Evolutionary conservation across 2,113 vertebrate genomes (phyloP), one percentile per base, ranked within the genome.

Genomic region (Prochilodus magdalenae): DNA sequence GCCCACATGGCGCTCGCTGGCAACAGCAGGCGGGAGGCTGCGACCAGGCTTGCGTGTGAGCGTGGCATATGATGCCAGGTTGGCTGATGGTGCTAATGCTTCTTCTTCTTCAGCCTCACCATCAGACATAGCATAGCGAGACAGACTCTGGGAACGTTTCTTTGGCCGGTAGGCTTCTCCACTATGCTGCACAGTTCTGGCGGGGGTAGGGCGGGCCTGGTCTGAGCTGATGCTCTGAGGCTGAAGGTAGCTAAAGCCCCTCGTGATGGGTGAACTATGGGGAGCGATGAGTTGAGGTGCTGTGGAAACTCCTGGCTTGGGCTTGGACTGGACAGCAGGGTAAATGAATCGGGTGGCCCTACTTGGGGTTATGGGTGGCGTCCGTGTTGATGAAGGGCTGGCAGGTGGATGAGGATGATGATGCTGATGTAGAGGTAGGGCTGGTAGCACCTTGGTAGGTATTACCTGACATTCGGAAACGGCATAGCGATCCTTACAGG

Each of bases 41-140:
- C 92, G 90, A 0, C 96, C 96, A 7, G 96, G 97, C 70, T 94
- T 96, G 65, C 96, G 95, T 24, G 95, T 97, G 13, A 99, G 89
- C 0, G 97, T 98, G 80, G 97, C 97, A 0, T 98, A 99, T 1
- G 96, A 96, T 15, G 94, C 91, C 82, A 99, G 75, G 86, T 65
- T 0, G 95, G 96, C 90, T 93, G 10, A 86, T 86, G 8, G 77
- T 86, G 0, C 0, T 66, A 33, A 22, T 1, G 30, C 16, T 18
- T 90, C 80, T 0, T 94, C 94, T 0, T 96, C 95, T 14, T 99
- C 97, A 0, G 97, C 96, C 44, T 98, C 97, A 0, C 96, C 97
- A 0, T 99, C 97, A 0, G 95, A 95, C 36, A 97, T 86, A 0
- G 96, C 94, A 0, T 96, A 95, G 76, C 97, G 96, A 77, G 94